Base-by-base conservation (phyloP, 1,140 invertebrate genomes). In the Atta colombica region DNA sequence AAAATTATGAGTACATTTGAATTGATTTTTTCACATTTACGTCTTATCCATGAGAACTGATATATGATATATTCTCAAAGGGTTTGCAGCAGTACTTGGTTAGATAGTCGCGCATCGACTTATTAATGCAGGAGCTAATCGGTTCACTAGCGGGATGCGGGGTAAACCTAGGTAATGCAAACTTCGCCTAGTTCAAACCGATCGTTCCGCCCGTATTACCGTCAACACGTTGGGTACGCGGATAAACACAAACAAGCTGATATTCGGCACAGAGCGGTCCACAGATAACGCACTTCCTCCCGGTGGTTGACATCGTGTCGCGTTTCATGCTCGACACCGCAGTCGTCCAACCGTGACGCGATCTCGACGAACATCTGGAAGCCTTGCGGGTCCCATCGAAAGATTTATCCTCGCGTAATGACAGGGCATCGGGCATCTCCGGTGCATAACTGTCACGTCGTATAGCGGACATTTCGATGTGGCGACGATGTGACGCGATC, bases 331-430 rank as follows among this genome's bases (percentile, higher is more conserved):
- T 28, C 78, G 28, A 74, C 86, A 49, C 81, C 45, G 35, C 55
- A 74, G 49, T 72, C 80, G 63, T 45, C 81, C 88, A 86, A 77
- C 88, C 68, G 78, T 85, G 72, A 78, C 61, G 55, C 49, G 87
- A 85, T 84, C 63, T 69, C 66, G 53, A 75, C 69, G 55, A 78
- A 77, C 77, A 86, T 81, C 84, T 86, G 85, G 90, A 86, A 91
- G 84, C 87, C 77, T 88, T 68, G 80, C 78, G 21, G 66, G 28
- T 53, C 80, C 87, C 66, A 66, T 45, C 80, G 60, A 72, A 90
- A 77, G 75, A 91, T 89, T 90, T 91, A 92, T 91, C 86, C 88
- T 63, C 82, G 82, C 77, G 77, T 92, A 92, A 92, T 91, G 90
- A 88, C 87, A 87, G 71, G 75, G 69, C 61, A 88, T 86, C 87